phyloP scores from a whole-genome alignment of 2,888 invertebrate species.

The Pemphredon lugubris region DNA sequence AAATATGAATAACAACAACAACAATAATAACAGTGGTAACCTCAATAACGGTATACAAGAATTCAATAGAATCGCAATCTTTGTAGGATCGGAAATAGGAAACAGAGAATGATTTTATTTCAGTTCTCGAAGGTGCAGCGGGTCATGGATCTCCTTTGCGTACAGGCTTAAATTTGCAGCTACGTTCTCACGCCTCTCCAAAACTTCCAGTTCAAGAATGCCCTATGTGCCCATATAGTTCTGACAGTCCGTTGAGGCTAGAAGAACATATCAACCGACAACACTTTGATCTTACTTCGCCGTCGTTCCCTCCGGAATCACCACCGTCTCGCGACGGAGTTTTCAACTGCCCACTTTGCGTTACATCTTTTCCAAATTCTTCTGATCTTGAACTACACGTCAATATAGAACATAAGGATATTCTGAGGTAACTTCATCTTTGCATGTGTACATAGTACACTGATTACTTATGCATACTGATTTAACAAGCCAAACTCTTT shows the following conservation, averaged over 20 bases:
- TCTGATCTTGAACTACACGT: conserved; percentile 92
- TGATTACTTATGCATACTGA: too few species aligned
- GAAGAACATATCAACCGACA: conserved; percentile 93
- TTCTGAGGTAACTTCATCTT: conserved; percentile 85
- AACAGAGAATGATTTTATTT: too few species aligned
- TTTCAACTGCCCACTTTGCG: conserved; percentile 91
- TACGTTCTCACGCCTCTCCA: conserved; percentile 78
- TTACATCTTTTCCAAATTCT: conserved; percentile 87
- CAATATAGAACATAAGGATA: conserved; percentile 92
- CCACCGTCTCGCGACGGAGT: conserved; percentile 77
- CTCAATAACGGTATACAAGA: conserved; percentile 70
- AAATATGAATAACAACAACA: conserved; percentile 76
- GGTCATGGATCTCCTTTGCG: conserved; percentile 89
- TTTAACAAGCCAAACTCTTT: too few species aligned
- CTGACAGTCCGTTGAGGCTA: conserved; percentile 87
- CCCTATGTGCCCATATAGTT: conserved; percentile 89
- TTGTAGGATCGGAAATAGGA: too few species aligned
- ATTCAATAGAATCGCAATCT: background rate
- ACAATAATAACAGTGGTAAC: conserved; percentile 79
- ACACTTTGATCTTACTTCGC: conserved; percentile 91
- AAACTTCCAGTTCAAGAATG: conserved; percentile 83
- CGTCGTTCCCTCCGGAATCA: conserved; percentile 83
- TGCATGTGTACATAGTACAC: background rate
- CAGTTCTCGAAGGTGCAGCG: conserved; percentile 76
- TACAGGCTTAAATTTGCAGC: conserved; percentile 80